Evolutionary conservation across 35 echinoderm and acorn worm species (phyloP), one percentile per base, ranked within the genome.

Genomic region (Lytechinus pictus): DNA sequence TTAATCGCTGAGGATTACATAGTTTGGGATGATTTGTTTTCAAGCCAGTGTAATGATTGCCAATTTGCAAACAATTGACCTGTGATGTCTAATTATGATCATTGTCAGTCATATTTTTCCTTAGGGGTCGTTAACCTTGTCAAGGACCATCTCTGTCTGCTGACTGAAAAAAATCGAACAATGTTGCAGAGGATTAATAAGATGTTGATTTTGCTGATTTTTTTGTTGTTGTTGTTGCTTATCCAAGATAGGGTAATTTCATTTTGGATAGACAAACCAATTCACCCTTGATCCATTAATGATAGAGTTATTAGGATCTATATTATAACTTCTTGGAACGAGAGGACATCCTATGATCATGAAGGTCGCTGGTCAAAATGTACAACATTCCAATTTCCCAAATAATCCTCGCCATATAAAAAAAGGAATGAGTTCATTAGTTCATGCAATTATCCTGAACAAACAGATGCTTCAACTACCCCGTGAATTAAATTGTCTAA

Each of bases 401-500:
- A 24, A 4, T 24, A 24, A 24, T 79, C 66, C 21, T 8, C 66
- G 4, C 8, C 19, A 24, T 7, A 79, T 1, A 79, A 24, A 24
- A n/a, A 79, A 79, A 24, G 21, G n/a, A 79, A 19, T 24, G n/a
- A 5, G 66, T 16, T 79, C 5, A 79, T 79, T 79, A 79, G 66
- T 79, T 79, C 66, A 27, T 79, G 66, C 66, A 79, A 79, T 79
- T 79, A 79, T 79, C 66, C n/a, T 79, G 66, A 24, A 79, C 66
- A 79, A 79, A 79, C 66, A 79, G 66, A 79, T 79, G 66, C 66
- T 79, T 79, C 14, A 79, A 79, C 21, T 24, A 79, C 66, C 66
- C 66, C 1, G 66, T 24, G 12, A 79, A 79, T 24, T 19, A 79
- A 79, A 79, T 7, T 79, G 66, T 6, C 61, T 24, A 79, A n/a